Conservation (phyloP, 2,797 vertebrate species). For the Jordanella pulchra region DNA sequence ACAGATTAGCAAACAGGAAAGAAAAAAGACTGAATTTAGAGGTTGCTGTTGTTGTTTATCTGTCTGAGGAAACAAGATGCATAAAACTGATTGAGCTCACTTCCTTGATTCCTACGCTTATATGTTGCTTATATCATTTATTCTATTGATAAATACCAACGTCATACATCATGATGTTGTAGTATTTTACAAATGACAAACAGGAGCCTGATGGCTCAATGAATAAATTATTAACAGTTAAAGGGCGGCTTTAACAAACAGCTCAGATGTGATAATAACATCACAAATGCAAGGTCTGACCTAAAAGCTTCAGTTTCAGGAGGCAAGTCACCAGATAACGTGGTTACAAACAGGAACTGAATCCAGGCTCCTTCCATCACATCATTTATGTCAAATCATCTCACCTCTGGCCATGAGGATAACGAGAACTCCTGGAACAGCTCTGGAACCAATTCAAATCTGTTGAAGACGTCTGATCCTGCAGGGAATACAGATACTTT, state of each 20-base stretch:
- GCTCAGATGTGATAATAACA: not conserved
- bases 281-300: not conserved
- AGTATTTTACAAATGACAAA: not conserved
- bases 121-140: not conserved
- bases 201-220: not conserved
- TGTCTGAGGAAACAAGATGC: not conserved
- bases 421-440: not conserved
- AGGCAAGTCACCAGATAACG: slow-evolving; percentile 38
- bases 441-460: slow-evolving; percentile 28
- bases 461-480: slow-evolving; percentile 9
- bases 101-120: not conserved
- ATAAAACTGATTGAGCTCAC: too few species aligned
- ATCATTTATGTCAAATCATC: slow-evolving; percentile 7
- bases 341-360: slow-evolving; percentile 22
- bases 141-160: not conserved
- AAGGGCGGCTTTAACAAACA: not conserved
- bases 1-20: not conserved
- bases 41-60: not conserved
- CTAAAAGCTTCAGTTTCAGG: not conserved
- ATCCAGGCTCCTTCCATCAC: slow-evolving; percentile 14
- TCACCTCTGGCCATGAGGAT: not conserved
- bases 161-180: not conserved
- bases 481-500: not conserved
- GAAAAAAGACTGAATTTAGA: not conserved
- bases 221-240: not conserved